phyloP scores from a whole-genome alignment of 2,113 vertebrate species.

The Castor canadensis region DNA sequence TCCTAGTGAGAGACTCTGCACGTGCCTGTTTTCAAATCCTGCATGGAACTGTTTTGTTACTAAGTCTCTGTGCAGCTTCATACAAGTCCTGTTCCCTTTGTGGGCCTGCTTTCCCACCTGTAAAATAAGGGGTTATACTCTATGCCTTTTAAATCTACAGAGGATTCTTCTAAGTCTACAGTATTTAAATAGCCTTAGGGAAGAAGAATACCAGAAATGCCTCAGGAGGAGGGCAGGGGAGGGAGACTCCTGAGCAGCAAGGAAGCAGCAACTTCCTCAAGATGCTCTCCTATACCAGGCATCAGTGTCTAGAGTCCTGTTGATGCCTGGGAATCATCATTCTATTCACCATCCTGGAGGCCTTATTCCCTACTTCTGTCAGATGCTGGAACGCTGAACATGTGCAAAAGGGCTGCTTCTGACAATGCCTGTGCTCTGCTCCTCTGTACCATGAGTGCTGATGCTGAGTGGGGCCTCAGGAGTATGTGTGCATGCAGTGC shows the following conservation, averaged over 20 bases:
- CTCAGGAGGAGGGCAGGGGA: not conserved
- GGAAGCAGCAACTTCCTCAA: not conserved
- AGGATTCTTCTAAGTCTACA: not conserved
- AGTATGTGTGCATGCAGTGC: not conserved
- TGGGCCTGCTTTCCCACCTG: not conserved
- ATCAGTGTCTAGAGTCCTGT: not conserved
- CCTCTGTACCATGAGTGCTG: not conserved
- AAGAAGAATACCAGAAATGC: not conserved
- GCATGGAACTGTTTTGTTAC: conserved; percentile 31
- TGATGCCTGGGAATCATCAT: not conserved
- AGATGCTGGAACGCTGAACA: not conserved
- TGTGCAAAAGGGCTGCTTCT: not conserved
- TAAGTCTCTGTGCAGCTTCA: not conserved
- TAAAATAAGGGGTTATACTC: not conserved
- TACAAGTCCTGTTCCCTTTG: not conserved
- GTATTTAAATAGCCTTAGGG: not conserved
- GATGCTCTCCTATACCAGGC: not conserved
- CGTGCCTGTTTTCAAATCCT: conserved; percentile 26
- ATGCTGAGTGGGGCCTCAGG: not conserved
- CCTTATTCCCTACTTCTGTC: not conserved
- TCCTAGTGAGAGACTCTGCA: not conserved
- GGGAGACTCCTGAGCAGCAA: not conserved
- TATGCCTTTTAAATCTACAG: not conserved
- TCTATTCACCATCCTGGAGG: not conserved
- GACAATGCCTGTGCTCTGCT: not conserved